Evolutionary conservation across 2,797 vertebrate species (phyloP), one percentile per base, ranked within the genome.

Genomic region (Pangasius krempfi): DNA sequence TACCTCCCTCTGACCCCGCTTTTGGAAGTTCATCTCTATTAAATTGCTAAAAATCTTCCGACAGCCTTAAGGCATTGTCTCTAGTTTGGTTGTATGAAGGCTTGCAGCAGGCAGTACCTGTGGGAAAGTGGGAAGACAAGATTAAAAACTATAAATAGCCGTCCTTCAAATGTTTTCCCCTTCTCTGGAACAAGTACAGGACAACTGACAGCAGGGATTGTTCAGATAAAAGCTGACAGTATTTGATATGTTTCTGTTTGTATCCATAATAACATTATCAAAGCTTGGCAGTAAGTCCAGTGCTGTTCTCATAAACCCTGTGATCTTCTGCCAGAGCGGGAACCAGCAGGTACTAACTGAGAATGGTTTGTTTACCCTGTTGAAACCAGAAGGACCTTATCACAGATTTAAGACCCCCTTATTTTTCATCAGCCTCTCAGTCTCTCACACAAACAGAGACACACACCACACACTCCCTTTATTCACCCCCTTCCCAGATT

Each of bases 401-500:
- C 81, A 44, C 81, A 89, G 80, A 89, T 92, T 91, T 92, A 91
- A 92, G 58, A 40, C 88, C 87, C 62, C 58, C n/a, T 30, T 56
- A 90, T 91, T 91, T n/a, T 92, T 88, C 93, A 92, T 86, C 64
- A 68, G 64, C 64, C 88, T 70, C 87, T 76, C 33, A 62, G 88
- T 72, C 84, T 70, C 22, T 75, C 86, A 91, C 89, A 76, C 66
- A 88, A 44, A 84, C 86, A 88, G 27, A 84, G 54, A 88, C 60
- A 87, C 86, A 88, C 83, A 88, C 68, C 87, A 87, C 72, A 91
- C 89, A 83, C 84, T 87, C 75, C 70, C 73, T 88, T 90, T 88
- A 91, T 90, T 90, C 90, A 89, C 82, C 91, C 90, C 89, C 91
- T 88, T 91, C 92, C 62, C 30, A 95, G 95, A 96, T 96, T 97